Conservation (phyloP, 2,888 invertebrate species). For the Idaea aversata region DNA sequence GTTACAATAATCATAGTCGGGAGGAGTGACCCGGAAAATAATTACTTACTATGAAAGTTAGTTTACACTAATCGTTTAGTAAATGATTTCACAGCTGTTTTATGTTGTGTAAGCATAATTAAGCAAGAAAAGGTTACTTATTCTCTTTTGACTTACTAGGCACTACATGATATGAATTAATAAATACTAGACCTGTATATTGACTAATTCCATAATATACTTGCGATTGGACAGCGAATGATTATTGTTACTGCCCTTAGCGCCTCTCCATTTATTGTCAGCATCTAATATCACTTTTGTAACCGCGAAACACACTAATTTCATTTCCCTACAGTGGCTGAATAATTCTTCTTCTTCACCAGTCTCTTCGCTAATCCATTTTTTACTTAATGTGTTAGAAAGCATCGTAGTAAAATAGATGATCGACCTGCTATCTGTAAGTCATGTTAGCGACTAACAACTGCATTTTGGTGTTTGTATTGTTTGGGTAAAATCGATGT, state of each 20-base stretch:
- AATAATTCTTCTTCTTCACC: conserved; percentile 74
- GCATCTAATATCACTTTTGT: conserved; percentile 70
- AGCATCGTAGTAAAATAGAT: conserved; percentile 41
- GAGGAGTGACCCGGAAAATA: too few relatives aligned
- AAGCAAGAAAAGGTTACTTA: too few relatives aligned
- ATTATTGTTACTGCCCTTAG: conserved; percentile 40
- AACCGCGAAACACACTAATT: conserved; percentile 67
- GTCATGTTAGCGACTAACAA: conserved; percentile 54
- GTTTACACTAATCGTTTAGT: too few relatives aligned
- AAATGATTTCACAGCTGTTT: too few relatives aligned
- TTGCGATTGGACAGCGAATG: conserved; percentile 65
- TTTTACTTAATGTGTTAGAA: conserved; percentile 53
- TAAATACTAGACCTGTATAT: conserved; percentile 65
- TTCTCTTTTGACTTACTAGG: too few relatives aligned
- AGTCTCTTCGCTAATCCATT: conserved; percentile 80
- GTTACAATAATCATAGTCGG: too few relatives aligned
- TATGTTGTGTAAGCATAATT: too few relatives aligned
- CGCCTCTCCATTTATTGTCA: conserved; percentile 72
- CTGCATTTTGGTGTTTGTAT: conserved; percentile 41
- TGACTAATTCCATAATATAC: conserved; percentile 73
- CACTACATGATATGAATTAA: too few relatives aligned
- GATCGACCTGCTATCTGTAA: conserved; percentile 46
- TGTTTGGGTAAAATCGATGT: conserved; percentile 65
- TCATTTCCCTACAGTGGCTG: conserved; percentile 74
- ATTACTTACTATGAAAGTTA: too few relatives aligned